Percentiles rank a stretch among this genome's conserved stretches.
Conservation (phyloP, 2,888 invertebrate genomes). For the Caenorhabditis plicata region DNA sequence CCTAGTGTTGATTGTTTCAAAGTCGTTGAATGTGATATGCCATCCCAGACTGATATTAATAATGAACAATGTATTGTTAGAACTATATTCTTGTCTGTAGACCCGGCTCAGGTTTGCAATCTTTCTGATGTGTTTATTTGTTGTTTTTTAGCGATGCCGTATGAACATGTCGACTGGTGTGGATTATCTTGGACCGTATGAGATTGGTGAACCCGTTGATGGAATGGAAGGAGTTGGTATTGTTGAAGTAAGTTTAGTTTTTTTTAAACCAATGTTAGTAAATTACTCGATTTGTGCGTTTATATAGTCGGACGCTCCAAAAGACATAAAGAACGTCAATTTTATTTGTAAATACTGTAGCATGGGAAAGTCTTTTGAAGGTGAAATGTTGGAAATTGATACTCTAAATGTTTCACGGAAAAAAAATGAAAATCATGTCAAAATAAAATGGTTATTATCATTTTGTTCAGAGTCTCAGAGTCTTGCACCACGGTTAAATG, state of each 20-base stretch:
- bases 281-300: neutral
- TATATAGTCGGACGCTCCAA: too few species aligned
- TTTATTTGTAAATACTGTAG: too few species aligned
- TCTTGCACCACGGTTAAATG: too few species aligned
- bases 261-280: neutral
- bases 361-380: too few species aligned
- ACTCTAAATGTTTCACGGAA: too few species aligned
- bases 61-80: slow-evolving; percentile 38
- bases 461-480: too few species aligned
- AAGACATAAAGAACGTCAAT: too few species aligned
- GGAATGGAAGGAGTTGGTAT: slow-evolving; percentile 66
- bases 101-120: slow-evolving; percentile 33
- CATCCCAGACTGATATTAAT: slow-evolving; percentile 22
- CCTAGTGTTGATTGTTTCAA: slow-evolving; percentile 38
- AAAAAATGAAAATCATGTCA: too few species aligned
- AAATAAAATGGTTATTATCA: too few species aligned
- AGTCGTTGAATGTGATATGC: slow-evolving; percentile 22
- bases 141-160: slow-evolving; percentile 64
- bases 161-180: slow-evolving; percentile 67
- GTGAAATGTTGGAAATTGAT: too few species aligned
- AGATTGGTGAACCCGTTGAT: slow-evolving; percentile 61
- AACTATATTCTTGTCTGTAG: slow-evolving; percentile 33
- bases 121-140: neutral
- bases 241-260: slow-evolving; percentile 25
- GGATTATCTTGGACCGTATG: slow-evolving; percentile 66